phyloP scores from a whole-genome alignment of 2,888 invertebrate genomes.

The Acanthosepion pharaonis region DNA sequence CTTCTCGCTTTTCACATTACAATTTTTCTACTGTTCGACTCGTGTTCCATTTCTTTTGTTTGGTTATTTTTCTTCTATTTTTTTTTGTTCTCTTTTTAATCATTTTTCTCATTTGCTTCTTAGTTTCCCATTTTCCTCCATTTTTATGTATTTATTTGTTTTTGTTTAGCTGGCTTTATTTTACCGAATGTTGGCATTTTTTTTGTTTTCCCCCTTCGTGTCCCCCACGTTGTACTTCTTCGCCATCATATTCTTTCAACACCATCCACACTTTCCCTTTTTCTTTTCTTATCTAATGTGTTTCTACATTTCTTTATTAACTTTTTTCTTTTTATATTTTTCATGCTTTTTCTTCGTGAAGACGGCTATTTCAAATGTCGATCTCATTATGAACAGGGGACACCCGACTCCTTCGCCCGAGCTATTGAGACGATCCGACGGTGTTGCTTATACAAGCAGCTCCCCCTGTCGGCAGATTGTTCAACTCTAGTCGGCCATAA shows the following conservation, averaged over 20 bases:
- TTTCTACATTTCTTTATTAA: constrained; percentile 17
- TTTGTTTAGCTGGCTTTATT: not conserved
- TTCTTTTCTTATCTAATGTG: not conserved
- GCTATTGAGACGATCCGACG: constrained; percentile 11
- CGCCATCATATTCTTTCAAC: not conserved
- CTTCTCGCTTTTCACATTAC: not conserved
- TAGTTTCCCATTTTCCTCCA: not conserved
- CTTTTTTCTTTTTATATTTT: not conserved
- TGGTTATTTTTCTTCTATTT: not conserved
- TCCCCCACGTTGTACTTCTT: no score
- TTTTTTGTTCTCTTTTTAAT: not conserved
- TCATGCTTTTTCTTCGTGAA: not conserved
- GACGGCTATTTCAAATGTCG: constrained; percentile 33
- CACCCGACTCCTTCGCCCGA: constrained; percentile 33
- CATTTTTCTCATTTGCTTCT: not conserved
- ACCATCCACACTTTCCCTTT: not conserved
- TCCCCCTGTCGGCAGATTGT: constrained; percentile 33
- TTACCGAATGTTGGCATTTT: not conserved
- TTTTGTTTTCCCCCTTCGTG: not conserved
- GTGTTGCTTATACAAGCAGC: constrained; percentile 33
- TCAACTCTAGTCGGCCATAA: constrained; percentile 33
- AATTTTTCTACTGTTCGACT: not conserved
- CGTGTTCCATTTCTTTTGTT: constrained; percentile 33
- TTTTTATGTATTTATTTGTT: not conserved
- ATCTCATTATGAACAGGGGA: not conserved